These are phyloP conservation scores for Pteria penguin DNA, from an alignment of 2,888 invertebrate genomes.

Conservation along the genomic window DNA sequence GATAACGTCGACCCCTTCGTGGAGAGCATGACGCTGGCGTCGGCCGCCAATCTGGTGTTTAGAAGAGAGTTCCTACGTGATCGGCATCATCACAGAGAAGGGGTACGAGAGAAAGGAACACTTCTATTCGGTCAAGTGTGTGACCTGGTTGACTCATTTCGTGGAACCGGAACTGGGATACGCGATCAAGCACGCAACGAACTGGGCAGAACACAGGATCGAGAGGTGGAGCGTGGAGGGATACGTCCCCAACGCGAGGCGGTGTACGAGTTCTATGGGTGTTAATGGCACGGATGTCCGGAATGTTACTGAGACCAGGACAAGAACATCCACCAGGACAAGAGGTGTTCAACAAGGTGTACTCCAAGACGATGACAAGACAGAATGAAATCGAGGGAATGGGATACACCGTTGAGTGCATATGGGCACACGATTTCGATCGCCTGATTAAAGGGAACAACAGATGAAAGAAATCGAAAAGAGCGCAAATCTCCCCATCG, in stretches of 20 bases:
- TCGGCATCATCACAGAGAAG: not conserved
- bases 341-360: too few species aligned
- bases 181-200: too few species aligned
- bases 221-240: too few species aligned
- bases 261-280: not conserved
- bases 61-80: not conserved
- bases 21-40: not conserved
- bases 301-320: not conserved
- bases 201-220: too few species aligned
- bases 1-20: not conserved
- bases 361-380: too few species aligned
- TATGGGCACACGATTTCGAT: not conserved
- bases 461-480: too few species aligned
- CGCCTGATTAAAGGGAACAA: too few species aligned
- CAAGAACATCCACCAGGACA: too few species aligned
- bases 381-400: too few species aligned
- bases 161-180: too few species aligned
- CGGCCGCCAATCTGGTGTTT: not conserved
- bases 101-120: not conserved
- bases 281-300: not conserved
- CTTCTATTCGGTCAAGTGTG: not conserved
- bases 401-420: not conserved
- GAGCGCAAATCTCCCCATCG: too few species aligned
- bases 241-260: not conserved
- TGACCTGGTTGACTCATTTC: too few species aligned